Conservation (phyloP, 2,888 invertebrate species). For the Nemapogon koenigi region DNA sequence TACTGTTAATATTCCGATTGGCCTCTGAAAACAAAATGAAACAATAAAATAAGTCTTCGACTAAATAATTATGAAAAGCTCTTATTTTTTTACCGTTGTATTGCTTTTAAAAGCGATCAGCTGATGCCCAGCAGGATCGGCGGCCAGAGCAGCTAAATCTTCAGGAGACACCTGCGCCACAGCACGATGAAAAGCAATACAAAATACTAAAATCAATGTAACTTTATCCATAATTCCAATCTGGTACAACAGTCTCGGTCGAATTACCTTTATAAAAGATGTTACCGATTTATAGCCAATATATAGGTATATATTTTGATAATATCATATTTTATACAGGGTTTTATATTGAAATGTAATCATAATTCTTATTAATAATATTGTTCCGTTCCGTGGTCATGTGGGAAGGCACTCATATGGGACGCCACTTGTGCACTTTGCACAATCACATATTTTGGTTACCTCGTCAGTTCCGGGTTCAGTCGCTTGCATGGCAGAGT, state of each 20-base stretch:
- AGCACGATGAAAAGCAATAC: neutral
- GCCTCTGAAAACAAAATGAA: slow-evolving; percentile 10
- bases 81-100: slow-evolving; percentile 1
- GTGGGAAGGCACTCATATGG: no score
- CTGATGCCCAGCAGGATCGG: slow-evolving; percentile 32
- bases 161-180: slow-evolving; percentile 3
- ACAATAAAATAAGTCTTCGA: neutral
- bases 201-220: neutral
- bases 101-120: slow-evolving; percentile 15
- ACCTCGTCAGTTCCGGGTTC: no score
- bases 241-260: neutral
- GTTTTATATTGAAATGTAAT: no score
- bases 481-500: no score
- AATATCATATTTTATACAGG: no score
- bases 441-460: no score
- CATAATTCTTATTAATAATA: no score
- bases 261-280: no score
- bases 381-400: no score
- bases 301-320: no score
- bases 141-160: slow-evolving; percentile 4
- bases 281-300: no score
- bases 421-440: no score
- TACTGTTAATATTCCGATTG: slow-evolving; percentile 14
- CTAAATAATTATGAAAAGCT: neutral
- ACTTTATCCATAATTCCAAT: neutral